Evolutionary conservation across 2,113 vertebrate species (phyloP).

Genomic region (Neogobius melanostomus): DNA sequence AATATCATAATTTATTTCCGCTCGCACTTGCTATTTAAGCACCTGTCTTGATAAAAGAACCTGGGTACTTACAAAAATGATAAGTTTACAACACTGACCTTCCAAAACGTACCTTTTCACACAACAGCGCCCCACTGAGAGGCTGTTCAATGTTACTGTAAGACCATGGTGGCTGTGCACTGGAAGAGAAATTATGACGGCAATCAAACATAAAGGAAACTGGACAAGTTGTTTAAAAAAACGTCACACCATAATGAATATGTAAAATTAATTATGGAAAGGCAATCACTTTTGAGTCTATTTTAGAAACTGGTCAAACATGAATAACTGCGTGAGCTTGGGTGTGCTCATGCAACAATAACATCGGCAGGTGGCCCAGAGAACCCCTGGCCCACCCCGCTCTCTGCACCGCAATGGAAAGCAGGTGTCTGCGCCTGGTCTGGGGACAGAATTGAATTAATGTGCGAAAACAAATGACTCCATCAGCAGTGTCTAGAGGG

Average conservation of each 20-base stretch:
- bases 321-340: slow-evolving; percentile 36
- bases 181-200: slow-evolving; percentile 41
- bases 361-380: slow-evolving; percentile 73
- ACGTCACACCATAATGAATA: slow-evolving; percentile 48
- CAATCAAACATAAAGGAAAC: slow-evolving; percentile 46
- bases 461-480: slow-evolving; percentile 81
- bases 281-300: slow-evolving; percentile 22
- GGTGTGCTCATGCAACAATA: slow-evolving; percentile 64
- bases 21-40: no score
- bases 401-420: slow-evolving; percentile 70
- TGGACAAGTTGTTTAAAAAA: slow-evolving; percentile 35
- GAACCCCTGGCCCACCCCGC: slow-evolving; percentile 25
- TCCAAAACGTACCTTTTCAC: not conserved
- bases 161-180: not conserved
- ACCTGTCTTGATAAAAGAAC: no score
- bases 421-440: slow-evolving; percentile 75
- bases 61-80: no score
- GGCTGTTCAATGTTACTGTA: not conserved
- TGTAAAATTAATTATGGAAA: slow-evolving; percentile 34
- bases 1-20: no score
- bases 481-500: slow-evolving; percentile 72
- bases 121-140: not conserved
- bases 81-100: no score
- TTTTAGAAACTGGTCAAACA: slow-evolving; percentile 40
- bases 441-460: slow-evolving; percentile 80